phyloP scores from a whole-genome alignment of 2,888 invertebrate species.

The Junonia oenone region DNA sequence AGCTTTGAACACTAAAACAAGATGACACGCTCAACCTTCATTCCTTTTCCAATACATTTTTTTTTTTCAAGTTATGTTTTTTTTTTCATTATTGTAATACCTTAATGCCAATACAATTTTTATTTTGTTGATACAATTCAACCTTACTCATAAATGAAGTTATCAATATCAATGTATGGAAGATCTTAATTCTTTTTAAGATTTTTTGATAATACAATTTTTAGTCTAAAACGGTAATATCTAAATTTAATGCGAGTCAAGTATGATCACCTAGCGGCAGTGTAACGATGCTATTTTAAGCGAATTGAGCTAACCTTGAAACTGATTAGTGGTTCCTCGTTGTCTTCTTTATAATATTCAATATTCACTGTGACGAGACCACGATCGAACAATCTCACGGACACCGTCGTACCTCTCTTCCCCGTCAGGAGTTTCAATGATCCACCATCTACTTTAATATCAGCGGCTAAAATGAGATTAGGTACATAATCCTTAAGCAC shows the following conservation, averaged over 20 bases:
- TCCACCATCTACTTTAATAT: constrained; percentile 84
- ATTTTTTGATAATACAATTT: background rate
- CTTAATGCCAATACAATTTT: background rate
- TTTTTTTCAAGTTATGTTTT: background rate
- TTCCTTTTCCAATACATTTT: background rate
- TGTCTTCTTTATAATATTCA: constrained; percentile 88
- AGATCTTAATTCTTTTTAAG: too few relatives aligned
- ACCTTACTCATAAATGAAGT: too few relatives aligned
- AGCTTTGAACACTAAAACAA: constrained; percentile 84
- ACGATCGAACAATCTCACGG: constrained; percentile 85
- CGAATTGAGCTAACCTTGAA: constrained; percentile 83
- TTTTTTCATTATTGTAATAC: background rate
- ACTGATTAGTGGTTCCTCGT: constrained; percentile 84
- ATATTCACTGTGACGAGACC: constrained; percentile 90
- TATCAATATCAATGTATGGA: too few relatives aligned
- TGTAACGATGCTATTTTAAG: constrained; percentile 27
- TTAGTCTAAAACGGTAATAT: constrained; percentile 1
- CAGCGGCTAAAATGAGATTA: constrained; percentile 84
- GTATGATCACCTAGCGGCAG: constrained; percentile 3
- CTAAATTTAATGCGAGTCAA: constrained; percentile 7
- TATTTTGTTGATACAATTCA: too few relatives aligned
- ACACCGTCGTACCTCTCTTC: constrained; percentile 84
- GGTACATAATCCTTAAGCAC: constrained; percentile 85
- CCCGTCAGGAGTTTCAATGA: constrained; percentile 85
- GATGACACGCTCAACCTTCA: constrained; percentile 55